phyloP scores from a whole-genome alignment of 1,140 invertebrate species.

The Carposina sasakii region DNA sequence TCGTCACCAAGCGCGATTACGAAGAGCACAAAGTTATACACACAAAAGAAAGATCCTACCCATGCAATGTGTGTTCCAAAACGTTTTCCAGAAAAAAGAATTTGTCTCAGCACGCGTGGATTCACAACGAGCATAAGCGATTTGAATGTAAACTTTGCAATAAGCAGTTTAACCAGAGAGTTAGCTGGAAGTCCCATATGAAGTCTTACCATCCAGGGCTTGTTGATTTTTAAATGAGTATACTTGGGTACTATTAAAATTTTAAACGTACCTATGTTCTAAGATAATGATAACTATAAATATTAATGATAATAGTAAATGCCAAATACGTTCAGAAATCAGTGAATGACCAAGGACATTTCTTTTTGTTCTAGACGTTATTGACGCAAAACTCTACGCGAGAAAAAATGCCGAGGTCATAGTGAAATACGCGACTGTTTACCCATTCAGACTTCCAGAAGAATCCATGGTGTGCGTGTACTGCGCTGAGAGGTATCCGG shows the following conservation, averaged over 20 bases:
- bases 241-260: no score
- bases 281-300: no score
- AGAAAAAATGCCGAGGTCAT: conserved; percentile 55
- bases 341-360: conserved; percentile 44
- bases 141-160: conserved; percentile 75
- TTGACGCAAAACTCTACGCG: conserved; percentile 43
- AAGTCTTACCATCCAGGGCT: conserved; percentile 24
- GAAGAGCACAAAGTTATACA: conserved; percentile 56
- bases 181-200: conserved; percentile 31
- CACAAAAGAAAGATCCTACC: conserved; percentile 61
- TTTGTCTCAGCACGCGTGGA: conserved; percentile 43
- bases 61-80: conserved; percentile 58
- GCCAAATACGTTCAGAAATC: no score
- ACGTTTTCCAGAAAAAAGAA: conserved; percentile 26
- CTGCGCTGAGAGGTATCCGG: conserved; percentile 44
- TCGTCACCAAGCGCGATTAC: conserved; percentile 19
- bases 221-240: background rate
- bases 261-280: no score
- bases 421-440: conserved; percentile 48
- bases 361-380: conserved; percentile 65
- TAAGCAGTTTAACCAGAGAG: conserved; percentile 69
- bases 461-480: conserved; percentile 52
- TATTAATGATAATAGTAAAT: no score
- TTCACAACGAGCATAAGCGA: conserved; percentile 73
- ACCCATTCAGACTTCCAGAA: conserved; percentile 54